Evolutionary conservation across 1,140 invertebrate species (phyloP), one percentile per base, ranked within the genome.

Genomic region (Linepithema humile): DNA sequence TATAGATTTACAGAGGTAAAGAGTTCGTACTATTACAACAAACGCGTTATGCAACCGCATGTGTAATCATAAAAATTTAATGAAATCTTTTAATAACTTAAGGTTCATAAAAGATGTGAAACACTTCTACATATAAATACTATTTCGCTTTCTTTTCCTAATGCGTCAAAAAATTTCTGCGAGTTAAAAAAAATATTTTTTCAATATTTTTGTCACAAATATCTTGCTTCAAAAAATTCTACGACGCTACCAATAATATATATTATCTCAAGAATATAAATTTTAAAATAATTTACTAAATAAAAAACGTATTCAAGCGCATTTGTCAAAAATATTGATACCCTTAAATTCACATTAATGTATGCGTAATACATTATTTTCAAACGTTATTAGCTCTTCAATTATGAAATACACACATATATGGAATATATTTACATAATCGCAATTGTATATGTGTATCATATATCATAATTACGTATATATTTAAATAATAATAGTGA

Each of bases 261-360:
- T 60, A 55, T 45, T 55, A 43, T 20, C 15, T 60, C 20, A 62
- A 62, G 0, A 60, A 48, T 35, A 26, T 80, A 75, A 87, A 87
- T 82, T 82, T 23, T 64, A 17, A 64, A 62, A 40, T n/a, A 86
- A 73, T 62, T 91, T 53, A 82, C 64, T 83, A 88, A 91, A 87
- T 82, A 67, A 65, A 50, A 77, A 82, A 78, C 84, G 78, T 86
- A 67, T 88, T 88, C 75, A 74, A 86, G 59, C 78, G 55, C 72
- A 38, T 57, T 38, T 70, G 43, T 17, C 64, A 50, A 26, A 84
- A 83, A 62, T 57, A 67, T 43, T 64, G 57, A 50, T 78, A 23
- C 9, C 70, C 65, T 75, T 43, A 17, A 10, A 6, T 43, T 78
- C 72, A 32, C 4, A 5, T 12, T 26, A 40, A 57, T n/a, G 3